These are phyloP conservation scores for Carabus problematicus DNA, from an alignment of 2,888 invertebrate species.

Conservation along the genomic window DNA sequence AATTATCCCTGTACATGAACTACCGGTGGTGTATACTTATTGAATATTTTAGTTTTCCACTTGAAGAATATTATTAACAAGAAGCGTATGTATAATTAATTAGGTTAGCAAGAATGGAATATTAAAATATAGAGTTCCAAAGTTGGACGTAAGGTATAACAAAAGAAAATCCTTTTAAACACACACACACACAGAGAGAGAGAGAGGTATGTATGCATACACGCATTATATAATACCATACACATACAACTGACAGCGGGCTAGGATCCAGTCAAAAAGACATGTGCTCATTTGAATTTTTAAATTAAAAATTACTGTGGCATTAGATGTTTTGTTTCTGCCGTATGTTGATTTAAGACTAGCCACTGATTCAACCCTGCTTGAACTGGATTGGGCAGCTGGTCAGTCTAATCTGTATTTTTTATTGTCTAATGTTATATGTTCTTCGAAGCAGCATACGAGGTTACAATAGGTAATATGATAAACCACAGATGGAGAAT, in stretches of 20 bases:
- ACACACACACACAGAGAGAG: background rate
- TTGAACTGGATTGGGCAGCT: too few species aligned
- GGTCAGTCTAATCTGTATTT: too few species aligned
- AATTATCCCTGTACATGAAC: slow-evolving; percentile 6
- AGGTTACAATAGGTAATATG: too few species aligned
- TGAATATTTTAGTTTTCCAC: slow-evolving; percentile 13
- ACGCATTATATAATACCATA: background rate
- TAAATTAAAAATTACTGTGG: slow-evolving; percentile 51
- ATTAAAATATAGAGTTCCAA: background rate
- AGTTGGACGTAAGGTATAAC: background rate
- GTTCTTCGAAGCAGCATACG: too few species aligned
- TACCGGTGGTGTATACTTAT: background rate
- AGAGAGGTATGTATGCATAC: too few species aligned
- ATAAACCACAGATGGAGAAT: too few species aligned
- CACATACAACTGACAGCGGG: background rate
- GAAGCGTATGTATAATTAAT: slow-evolving; percentile 33
- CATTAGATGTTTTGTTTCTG: slow-evolving; percentile 45
- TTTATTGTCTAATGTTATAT: too few species aligned
- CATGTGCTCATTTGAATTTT: slow-evolving; percentile 53
- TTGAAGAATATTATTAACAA: slow-evolving; percentile 13
- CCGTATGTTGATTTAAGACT: slow-evolving; percentile 31
- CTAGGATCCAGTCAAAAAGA: slow-evolving; percentile 40
- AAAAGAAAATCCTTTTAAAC: slow-evolving; percentile 8
- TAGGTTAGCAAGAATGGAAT: slow-evolving; percentile 19
- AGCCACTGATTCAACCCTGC: background rate